Base-by-base conservation (phyloP, 2,113 vertebrate genomes). In the Pachyramphus minor region DNA sequence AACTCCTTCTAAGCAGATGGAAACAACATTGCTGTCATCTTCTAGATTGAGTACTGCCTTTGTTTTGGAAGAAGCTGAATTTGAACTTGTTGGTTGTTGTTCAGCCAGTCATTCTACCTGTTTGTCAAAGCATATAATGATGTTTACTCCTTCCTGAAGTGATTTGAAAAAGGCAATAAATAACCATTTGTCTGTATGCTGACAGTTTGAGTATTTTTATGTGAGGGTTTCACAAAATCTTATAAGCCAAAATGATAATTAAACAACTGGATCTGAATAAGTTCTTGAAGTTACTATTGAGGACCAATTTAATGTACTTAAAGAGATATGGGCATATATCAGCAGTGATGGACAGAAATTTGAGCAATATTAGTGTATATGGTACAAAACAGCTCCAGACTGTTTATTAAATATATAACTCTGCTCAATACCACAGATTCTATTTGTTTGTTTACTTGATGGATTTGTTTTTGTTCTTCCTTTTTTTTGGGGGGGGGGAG, bases 361-460 rank as follows among this genome's bases (percentile, higher is more conserved):
- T 66, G n/a, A 7, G 33, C 12, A 0, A 24, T 31, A 49, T 33
- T 85, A 47, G 0, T 28, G 6, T 10, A 41, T 42, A 28, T 16
- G 22, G 3, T 31, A 15, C 8, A 90, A 69, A 78, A 63, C 20
- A 88, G 2, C 4, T 76, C 14, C n/a, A 62, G 45, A 47, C 5
- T 74, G n/a, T 37, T 84, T 89, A 25, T 71, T 58, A 67, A 71
- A 5, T 81, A 55, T 42, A 5, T 52, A 71, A 63, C 7, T 55
- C 27, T 59, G 14, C 74, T 15, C 33, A 89, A 14, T 20, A 60
- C 14, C 2, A 37, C 9, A n/a, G 16, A 37, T 8, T 27, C 37
- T 39, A 3, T 53, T 52, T 66, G 0, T 1, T 28, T 58, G 1
- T 2, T 87, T 44, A 1, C 1, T 56, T 77, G 7, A 5, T 56